Base-by-base conservation (phyloP, 92 coral and sea anemone genomes). In the Zoanthus sansibaricus region DNA sequence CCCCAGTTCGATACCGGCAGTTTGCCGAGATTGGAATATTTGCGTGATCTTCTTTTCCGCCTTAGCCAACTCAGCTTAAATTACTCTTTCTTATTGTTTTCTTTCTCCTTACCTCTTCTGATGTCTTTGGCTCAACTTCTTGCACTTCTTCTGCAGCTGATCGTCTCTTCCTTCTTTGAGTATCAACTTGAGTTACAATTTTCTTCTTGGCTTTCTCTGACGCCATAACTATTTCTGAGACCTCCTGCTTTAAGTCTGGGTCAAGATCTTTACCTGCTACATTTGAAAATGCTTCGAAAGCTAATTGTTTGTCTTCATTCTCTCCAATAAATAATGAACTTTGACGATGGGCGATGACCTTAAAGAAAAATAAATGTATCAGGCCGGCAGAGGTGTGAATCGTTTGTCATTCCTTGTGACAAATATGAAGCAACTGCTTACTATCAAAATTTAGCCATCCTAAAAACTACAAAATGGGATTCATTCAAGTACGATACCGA, bases 101-200 rank as follows among this genome's bases (percentile, higher is more conserved):
- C 4, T 30, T 32, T 30, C 45, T 11, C 5, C 42, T 6, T 7
- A 80, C 85, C 59, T 80, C 61, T 49, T 66, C 85, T 46, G 85
- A 74, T 2, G 74, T 45, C 20, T 80, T 80, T 9, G 15, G 61
- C 59, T 5, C 48, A 1, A 80, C 85, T 18, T 6, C 13, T 30
- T 45, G 73, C 15, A 32, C 31, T 67, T 71, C 73, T 10, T 80
- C 45, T 64, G 6, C 59, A 25, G 85, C 85, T 9, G 75, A 48
- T 13, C 85, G 48, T 42, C 75, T 47, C 55, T 21, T 66, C 47
- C 85, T 64, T 68, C 75, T 66, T 15, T 6, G 17, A 10, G 25
- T 80, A 9, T 30, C 46, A 64, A 6, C 17, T 12, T 33, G 8
- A 9, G 25, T 51, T 42, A n/a, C 14, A 9, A 9, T 52, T 49